Evolutionary conservation across 2,113 vertebrate genomes (phyloP).

Genomic region (Sitta europaea): DNA sequence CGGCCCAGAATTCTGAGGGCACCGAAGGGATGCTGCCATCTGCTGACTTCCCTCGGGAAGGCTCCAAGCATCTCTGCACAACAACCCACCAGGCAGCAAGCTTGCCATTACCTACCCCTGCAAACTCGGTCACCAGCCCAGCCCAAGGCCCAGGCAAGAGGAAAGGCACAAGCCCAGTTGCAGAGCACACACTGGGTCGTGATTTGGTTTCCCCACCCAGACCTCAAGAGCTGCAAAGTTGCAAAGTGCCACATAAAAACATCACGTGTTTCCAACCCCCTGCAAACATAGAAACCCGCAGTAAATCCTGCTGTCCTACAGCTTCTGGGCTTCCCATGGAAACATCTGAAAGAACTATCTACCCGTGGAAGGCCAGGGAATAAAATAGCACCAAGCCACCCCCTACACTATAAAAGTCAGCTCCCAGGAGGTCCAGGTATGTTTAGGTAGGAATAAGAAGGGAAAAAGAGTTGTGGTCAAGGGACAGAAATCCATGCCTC

Average conservation of each 20-base stretch:
- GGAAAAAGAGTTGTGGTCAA: background rate
- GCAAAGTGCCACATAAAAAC: fast-evolving
- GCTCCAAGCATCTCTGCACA: background rate
- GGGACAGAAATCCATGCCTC: background rate
- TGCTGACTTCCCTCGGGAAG: background rate
- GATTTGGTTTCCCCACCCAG: background rate
- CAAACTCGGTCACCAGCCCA: background rate
- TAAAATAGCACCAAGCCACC: background rate
- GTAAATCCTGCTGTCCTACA: background rate
- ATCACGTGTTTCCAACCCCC: background rate
- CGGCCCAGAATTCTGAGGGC: background rate
- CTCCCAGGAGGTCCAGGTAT: background rate
- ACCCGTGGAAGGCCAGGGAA: background rate
- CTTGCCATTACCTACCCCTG: too few relatives aligned
- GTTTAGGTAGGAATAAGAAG: background rate
- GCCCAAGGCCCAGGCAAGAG: too few relatives aligned
- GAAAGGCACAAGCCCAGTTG: background rate
- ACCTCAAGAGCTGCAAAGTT: background rate
- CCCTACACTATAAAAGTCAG: background rate
- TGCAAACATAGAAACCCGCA: background rate
- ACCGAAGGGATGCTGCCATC: conserved; percentile 20
- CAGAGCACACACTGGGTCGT: background rate
- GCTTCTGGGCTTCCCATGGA: background rate
- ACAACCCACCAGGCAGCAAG: fast-evolving
- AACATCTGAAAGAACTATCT: background rate